A percentile compares a stretch with the other conserved stretches of the same genome.
Conservation (phyloP, 64 coral and sea anemone species). For the Actinia tenebrosa region DNA sequence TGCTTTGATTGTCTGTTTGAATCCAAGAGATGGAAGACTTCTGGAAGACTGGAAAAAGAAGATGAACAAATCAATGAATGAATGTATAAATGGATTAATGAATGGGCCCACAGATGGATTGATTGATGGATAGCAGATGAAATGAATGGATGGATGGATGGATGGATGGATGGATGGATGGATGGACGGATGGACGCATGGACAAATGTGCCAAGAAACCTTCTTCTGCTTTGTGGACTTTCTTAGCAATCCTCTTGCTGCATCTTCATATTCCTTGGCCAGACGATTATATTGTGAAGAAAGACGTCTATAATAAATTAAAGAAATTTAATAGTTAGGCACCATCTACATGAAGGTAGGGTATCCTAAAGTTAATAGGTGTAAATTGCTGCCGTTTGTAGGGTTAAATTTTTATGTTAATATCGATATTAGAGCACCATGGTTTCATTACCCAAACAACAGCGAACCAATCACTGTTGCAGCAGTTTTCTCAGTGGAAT, state of each 20-base stretch:
- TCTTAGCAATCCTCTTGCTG: conserved; percentile 78
- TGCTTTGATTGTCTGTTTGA: conserved; percentile 87
- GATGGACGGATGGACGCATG: not conserved
- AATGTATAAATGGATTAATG: no score
- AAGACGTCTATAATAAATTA: conserved; percentile 28
- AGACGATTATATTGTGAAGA: conserved; percentile 66
- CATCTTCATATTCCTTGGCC: conserved; percentile 86
- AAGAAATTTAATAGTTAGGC: not conserved
- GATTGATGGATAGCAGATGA: not conserved
- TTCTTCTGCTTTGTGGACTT: conserved; percentile 81
- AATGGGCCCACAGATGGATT: not conserved
- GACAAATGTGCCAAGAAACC: conserved; percentile 1
- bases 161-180: not conserved
- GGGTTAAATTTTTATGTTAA: no score
- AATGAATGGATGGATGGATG: not conserved
- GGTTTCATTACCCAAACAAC: no score
- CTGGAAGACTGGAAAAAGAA: conserved; percentile 49
- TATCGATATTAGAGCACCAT: no score
- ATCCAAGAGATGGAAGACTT: conserved; percentile 81
- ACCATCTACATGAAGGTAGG: no score
- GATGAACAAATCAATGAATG: not conserved
- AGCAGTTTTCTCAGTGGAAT: no score
- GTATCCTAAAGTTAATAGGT: no score
- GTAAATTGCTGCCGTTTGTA: no score
- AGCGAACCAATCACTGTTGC: no score